A percentile compares a stretch with the other conserved stretches of the same genome.
Conservation (phyloP, 2,888 invertebrate genomes). For the Noctuana brunneofusca region DNA sequence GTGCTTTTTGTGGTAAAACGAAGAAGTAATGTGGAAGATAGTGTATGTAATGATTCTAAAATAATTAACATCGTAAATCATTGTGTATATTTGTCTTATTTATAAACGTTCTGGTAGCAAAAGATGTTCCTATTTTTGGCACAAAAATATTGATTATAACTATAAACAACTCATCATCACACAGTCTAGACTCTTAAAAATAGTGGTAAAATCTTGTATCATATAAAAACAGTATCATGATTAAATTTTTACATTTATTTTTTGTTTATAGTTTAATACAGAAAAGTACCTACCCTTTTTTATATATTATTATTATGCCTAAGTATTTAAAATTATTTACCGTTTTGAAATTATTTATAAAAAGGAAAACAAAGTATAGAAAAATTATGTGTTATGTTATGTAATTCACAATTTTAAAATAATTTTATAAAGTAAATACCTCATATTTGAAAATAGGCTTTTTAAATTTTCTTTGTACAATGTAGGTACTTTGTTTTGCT, state of each 20-base stretch:
- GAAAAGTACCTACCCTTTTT: background rate
- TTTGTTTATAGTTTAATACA: too few species aligned
- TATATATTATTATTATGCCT: too few species aligned
- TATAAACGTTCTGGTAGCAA: background rate
- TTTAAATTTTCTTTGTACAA: too few species aligned
- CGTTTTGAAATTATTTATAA: background rate
- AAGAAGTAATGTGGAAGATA: constrained; percentile 11
- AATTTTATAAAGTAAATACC: background rate
- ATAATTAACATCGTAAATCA: background rate
- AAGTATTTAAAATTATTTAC: too few species aligned
- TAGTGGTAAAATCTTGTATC: background rate
- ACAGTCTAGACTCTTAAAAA: background rate
- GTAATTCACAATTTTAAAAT: background rate
- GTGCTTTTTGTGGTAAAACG: constrained; percentile 11
- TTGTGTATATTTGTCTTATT: background rate
- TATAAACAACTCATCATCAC: background rate
- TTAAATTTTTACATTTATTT: background rate
- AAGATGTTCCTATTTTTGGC: constrained; percentile 19
- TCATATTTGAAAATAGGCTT: too few species aligned
- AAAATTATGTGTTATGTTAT: background rate
- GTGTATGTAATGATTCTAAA: constrained; percentile 15
- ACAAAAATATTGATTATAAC: constrained; percentile 20
- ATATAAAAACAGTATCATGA: background rate
- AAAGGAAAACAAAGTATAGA: background rate
- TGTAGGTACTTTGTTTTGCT: too few species aligned